These are phyloP conservation scores for Sinosuthora webbiana DNA, from an alignment of 2,113 vertebrate species.

Conservation along the genomic window DNA sequence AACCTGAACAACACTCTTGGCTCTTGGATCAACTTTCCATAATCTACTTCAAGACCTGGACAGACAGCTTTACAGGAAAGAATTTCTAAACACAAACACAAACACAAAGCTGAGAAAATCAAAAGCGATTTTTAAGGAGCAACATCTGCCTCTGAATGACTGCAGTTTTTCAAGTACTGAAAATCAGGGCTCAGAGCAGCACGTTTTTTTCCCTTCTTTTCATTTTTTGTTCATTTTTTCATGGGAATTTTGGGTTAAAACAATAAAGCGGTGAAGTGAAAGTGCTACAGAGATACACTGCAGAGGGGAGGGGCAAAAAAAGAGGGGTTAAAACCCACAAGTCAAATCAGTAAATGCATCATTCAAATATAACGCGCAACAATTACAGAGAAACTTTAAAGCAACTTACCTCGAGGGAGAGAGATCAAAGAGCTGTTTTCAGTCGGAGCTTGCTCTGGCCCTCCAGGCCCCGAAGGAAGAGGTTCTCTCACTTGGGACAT, in stretches of 20 bases:
- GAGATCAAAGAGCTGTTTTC: constrained; percentile 78
- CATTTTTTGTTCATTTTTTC: background rate
- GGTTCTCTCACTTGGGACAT: constrained; percentile 90
- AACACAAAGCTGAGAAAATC: background rate
- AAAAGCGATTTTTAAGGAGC: background rate
- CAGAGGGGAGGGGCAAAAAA: background rate
- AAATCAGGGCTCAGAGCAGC: background rate
- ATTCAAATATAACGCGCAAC: background rate
- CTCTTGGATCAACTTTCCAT: background rate
- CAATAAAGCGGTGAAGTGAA: background rate
- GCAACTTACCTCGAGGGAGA: constrained; percentile 79
- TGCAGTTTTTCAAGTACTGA: background rate
- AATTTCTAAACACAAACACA: background rate
- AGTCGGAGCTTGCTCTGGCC: constrained; percentile 75
- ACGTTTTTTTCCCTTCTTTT: too few species aligned
- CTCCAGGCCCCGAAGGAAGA: constrained; percentile 81
- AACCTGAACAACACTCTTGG: background rate
- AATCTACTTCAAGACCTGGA: background rate
- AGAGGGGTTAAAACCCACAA: background rate
- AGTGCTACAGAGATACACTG: background rate
- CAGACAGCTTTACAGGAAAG: background rate
- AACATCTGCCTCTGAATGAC: background rate
- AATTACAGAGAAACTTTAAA: constrained; percentile 32
- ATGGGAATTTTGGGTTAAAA: background rate
- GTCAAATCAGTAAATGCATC: background rate